These are phyloP conservation scores for Myodes glareolus DNA, from an alignment of 2,113 vertebrate species.

Conservation along the genomic window DNA sequence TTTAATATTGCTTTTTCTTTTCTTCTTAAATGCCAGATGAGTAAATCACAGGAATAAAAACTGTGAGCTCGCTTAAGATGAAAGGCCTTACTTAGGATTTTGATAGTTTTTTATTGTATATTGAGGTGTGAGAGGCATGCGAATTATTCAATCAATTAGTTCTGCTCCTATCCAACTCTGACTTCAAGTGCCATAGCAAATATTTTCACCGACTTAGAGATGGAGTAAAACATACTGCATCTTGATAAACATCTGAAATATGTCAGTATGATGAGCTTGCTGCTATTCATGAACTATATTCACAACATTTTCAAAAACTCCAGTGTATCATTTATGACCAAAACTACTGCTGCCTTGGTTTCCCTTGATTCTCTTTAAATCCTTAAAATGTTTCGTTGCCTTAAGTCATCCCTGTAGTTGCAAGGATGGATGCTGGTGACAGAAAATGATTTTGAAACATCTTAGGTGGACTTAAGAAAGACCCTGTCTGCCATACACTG, in stretches of 20 bases:
- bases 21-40: slow-evolving; percentile 35
- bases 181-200: neutral
- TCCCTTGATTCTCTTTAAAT: neutral
- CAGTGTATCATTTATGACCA: neutral
- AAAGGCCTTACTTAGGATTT: neutral
- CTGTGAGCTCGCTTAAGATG: neutral
- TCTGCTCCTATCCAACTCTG: neutral
- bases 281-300: neutral
- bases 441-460: neutral
- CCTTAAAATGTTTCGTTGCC: neutral
- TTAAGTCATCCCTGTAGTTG: neutral
- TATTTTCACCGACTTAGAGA: neutral
- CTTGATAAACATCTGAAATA: neutral
- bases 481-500: neutral
- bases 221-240: neutral
- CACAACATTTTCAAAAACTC: neutral
- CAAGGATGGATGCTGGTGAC: neutral
- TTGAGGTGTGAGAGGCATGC: neutral
- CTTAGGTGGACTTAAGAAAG: neutral
- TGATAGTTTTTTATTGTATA: neutral
- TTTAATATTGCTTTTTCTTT: neutral
- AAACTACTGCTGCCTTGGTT: neutral
- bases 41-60: slow-evolving; percentile 54
- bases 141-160: slow-evolving; percentile 6
- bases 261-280: neutral